Evolutionary conservation across 2,797 vertebrate genomes (phyloP), one percentile per base, ranked within the genome.

Genomic region (Eupleurogrammus muticus): DNA sequence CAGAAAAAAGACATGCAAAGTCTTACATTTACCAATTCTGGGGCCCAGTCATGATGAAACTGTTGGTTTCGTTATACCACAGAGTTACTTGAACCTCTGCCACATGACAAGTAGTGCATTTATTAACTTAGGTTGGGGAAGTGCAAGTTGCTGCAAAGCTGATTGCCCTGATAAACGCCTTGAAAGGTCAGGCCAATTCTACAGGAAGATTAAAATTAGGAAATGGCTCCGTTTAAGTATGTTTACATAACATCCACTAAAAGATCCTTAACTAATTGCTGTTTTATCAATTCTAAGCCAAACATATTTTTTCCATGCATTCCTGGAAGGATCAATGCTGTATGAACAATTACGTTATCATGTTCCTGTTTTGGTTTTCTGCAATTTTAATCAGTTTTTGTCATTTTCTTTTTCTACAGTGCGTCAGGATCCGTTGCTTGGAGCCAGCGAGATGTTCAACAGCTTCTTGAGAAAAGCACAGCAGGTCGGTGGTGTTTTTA

Each of bases 401-500:
- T 65, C 3, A 1, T 58, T 42, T 50, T 11, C 1, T 46, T 53
- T 48, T 42, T 44, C 55, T 20, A 1, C 89, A 99, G 97, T 99
- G 76, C 96, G 97, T 40, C 98, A 99, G 92, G 98, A 99, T 88
- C 95, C 96, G 0, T 82, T 93, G 24, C 95, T 99, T 50, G 98
- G 98, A 80, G 86, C 94, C 89, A 98, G 97, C 0, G 97, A 99
- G 85, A 92, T 94, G 82, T 99, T 99, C 92, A 99, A 99, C 91
- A 96, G 97, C 90, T 99, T 99, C 84, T 89, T 99, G 75, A 95
- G 98, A 77, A 97, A 96, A 90, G 97, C 98, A 46, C 98, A 99
- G 87, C 98, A 99, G 97, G 98, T 99, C 71, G 67, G 91, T 70
- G 0, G 4, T n/a, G 16, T 1, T 11, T 67, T 8, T 13, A 38